Percentiles rank a stretch among this genome's conserved stretches.
phyloP scores from a whole-genome alignment of 1,140 invertebrate genomes.

The Phortica variegata region DNA sequence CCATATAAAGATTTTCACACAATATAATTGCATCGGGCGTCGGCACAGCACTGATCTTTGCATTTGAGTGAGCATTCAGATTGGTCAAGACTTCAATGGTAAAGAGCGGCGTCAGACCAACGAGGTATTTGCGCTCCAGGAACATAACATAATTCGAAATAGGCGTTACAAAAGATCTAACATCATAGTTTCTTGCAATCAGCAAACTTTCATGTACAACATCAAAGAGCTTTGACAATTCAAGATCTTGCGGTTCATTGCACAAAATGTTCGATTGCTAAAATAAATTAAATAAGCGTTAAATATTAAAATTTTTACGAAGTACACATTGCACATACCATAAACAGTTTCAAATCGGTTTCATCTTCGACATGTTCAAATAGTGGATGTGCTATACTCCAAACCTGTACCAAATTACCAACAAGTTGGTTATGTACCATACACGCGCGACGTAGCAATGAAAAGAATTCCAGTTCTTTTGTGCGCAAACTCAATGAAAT shows the following conservation, averaged over 20 bases:
- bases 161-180: constrained; percentile 21
- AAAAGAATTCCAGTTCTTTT: constrained; percentile 21
- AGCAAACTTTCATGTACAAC: constrained; percentile 22
- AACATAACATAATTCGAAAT: constrained; percentile 17
- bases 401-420: too few species aligned
- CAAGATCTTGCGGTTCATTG: too few species aligned
- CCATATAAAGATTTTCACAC: constrained; percentile 24
- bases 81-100: constrained; percentile 17
- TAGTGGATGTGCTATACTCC: too few species aligned
- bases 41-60: not conserved
- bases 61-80: constrained; percentile 13
- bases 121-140: constrained; percentile 19
- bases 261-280: too few species aligned
- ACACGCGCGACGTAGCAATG: constrained; percentile 18
- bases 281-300: too few species aligned
- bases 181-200: constrained; percentile 21
- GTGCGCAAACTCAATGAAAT: not conserved
- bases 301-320: too few species aligned
- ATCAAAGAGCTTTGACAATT: too few species aligned
- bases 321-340: too few species aligned
- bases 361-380: too few species aligned
- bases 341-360: too few species aligned
- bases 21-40: constrained; percentile 18
- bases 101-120: constrained; percentile 19
- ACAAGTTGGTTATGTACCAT: too few species aligned